Percentiles rank a stretch among this genome's conserved stretches.
phyloP scores from a whole-genome alignment of 2,797 vertebrate species.

The Channallabes apus region DNA sequence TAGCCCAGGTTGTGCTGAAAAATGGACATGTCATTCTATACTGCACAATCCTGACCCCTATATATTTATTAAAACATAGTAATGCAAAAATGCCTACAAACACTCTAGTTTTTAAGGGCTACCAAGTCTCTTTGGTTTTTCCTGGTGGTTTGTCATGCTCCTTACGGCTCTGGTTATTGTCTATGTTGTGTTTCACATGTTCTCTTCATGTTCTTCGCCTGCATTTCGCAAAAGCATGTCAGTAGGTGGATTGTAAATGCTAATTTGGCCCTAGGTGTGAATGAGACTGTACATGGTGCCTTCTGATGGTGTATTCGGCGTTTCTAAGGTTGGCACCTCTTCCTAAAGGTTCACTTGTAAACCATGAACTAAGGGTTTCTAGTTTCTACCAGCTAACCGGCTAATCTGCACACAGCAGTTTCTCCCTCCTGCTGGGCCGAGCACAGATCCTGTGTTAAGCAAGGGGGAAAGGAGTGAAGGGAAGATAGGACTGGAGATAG shows the following conservation, averaged over 20 bases:
- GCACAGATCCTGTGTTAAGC: slow-evolving; percentile 4
- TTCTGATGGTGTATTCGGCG: background rate
- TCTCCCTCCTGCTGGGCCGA: slow-evolving; percentile 20
- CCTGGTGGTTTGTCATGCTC: background rate
- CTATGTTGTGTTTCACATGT: background rate
- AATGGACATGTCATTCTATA: too few species aligned
- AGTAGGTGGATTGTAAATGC: background rate
- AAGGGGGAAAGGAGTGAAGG: background rate
- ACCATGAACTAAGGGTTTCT: background rate
- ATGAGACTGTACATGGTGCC: background rate
- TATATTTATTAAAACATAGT: too few species aligned
- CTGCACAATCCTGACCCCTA: too few species aligned
- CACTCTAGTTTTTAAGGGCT: too few species aligned
- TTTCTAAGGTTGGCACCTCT: background rate
- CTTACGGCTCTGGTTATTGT: background rate
- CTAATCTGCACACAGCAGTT: background rate
- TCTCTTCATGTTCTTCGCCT: background rate
- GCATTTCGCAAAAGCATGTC: background rate
- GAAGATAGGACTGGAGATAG: background rate
- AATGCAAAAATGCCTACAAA: too few species aligned
- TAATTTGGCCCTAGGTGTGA: background rate
- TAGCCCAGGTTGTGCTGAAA: too few species aligned
- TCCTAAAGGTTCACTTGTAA: background rate
- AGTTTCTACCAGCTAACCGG: slow-evolving; percentile 16
- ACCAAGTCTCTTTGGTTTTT: background rate